Evolutionary conservation across 2,888 invertebrate species (phyloP).

Genomic region (Hoplodrina blanda): DNA sequence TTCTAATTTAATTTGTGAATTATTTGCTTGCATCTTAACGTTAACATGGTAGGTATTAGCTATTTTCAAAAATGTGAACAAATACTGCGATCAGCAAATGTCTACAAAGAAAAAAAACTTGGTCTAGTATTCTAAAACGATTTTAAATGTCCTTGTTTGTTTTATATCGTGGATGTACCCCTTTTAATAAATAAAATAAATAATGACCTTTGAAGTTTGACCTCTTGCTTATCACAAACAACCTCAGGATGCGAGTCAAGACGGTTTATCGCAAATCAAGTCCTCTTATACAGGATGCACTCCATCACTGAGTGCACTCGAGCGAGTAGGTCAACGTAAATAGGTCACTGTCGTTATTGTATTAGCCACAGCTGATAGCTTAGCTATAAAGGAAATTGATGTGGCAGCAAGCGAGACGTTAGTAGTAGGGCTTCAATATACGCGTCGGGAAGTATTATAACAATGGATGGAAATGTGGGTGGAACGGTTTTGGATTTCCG

Average conservation of each 20-base stretch:
- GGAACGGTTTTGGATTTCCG: constrained; percentile 26
- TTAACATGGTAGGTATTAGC: too few relatives aligned
- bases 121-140: too few relatives aligned
- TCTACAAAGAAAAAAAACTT: too few relatives aligned
- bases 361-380: constrained; percentile 28
- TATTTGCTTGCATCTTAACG: too few relatives aligned
- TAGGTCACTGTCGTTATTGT: constrained; percentile 36
- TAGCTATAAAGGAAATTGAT: constrained; percentile 42
- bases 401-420: constrained; percentile 15
- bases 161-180: too few relatives aligned
- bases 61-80: too few relatives aligned
- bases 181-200: too few relatives aligned
- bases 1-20: too few relatives aligned
- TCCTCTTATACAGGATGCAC: constrained; percentile 26
- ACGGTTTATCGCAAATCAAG: constrained; percentile 27
- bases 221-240: background rate
- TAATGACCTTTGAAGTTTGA: constrained; percentile 2
- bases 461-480: background rate
- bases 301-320: background rate
- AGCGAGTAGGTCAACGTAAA: constrained; percentile 31
- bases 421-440: constrained; percentile 35
- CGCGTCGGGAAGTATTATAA: constrained; percentile 2
- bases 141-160: too few relatives aligned
- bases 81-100: too few relatives aligned
- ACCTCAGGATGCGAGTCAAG: constrained; percentile 6